These are phyloP conservation scores for Menidia menidia DNA, from an alignment of 2,797 vertebrate species.

Conservation along the genomic window DNA sequence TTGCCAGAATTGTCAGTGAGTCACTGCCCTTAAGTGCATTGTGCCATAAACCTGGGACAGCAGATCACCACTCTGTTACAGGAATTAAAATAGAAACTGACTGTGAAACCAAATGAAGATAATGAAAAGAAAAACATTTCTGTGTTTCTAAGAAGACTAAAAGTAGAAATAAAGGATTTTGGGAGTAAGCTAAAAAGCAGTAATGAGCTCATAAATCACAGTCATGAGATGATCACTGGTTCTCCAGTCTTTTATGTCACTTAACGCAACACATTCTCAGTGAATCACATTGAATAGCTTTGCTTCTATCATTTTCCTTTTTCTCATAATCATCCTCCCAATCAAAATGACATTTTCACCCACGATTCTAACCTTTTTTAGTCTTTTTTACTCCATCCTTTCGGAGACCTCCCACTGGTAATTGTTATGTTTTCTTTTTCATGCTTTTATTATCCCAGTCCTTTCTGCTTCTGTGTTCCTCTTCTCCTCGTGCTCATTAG, in stretches of 20 bases:
- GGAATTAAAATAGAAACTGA: conserved; percentile 51
- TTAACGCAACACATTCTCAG: conserved; percentile 37
- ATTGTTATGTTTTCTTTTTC: conserved; percentile 58
- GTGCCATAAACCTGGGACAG: conserved; percentile 48
- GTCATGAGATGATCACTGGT: conserved; percentile 54
- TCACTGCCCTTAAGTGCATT: conserved; percentile 49
- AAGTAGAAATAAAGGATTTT: conserved; percentile 62
- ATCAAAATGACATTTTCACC: conserved; percentile 48
- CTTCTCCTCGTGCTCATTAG: conserved; percentile 76
- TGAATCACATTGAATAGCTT: conserved; percentile 53
- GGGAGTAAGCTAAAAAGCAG: conserved; percentile 63
- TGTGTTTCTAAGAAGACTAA: conserved; percentile 56
- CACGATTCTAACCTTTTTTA: conserved; percentile 50
- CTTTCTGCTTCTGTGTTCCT: conserved; percentile 47
- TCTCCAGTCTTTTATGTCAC: conserved; percentile 41
- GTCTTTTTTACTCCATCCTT: conserved; percentile 50
- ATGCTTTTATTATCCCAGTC: conserved; percentile 61
- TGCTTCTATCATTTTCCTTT: conserved; percentile 38
- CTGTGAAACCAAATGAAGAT: conserved; percentile 30
- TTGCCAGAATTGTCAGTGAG: conserved; percentile 49
- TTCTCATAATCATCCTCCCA: conserved; percentile 51
- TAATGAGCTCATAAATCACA: conserved; percentile 79
- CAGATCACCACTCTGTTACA: conserved; percentile 30
- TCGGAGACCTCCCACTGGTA: conserved; percentile 55
- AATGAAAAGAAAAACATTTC: conserved; percentile 3